Percentiles rank a stretch among this genome's conserved stretches.
Conservation (phyloP, 2,113 vertebrate species). For the Circaetus cinerascens region DNA sequence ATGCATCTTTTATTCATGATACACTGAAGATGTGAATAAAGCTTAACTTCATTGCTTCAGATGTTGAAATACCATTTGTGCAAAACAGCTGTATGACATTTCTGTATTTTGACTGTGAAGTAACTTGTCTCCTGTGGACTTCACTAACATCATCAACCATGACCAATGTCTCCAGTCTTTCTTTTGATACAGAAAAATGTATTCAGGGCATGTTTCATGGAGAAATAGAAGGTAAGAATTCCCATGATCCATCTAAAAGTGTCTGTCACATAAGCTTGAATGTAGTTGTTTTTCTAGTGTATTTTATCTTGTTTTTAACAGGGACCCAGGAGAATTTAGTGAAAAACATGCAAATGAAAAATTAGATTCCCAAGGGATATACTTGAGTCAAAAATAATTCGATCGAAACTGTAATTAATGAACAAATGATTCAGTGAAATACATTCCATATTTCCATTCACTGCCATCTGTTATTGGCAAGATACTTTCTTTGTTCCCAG, state of each 20-base stretch:
- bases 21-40: not conserved
- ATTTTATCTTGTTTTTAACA: not conserved
- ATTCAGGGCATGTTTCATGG: too few species aligned
- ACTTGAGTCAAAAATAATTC: not conserved
- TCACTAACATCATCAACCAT: not conserved
- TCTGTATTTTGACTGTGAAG: not conserved
- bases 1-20: slow-evolving; percentile 17
- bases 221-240: not conserved
- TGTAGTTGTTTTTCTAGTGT: not conserved
- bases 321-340: not conserved
- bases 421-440: slow-evolving; percentile 39
- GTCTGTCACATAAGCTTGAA: not conserved
- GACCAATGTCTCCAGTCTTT: not conserved
- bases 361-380: not conserved
- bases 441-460: slow-evolving; percentile 22
- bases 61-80: not conserved
- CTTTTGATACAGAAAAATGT: not conserved
- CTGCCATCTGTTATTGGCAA: slow-evolving; percentile 54
- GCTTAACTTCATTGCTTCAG: not conserved
- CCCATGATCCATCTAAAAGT: not conserved
- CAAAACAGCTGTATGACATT: not conserved
- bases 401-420: slow-evolving; percentile 31
- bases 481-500: slow-evolving; percentile 11
- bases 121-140: not conserved
- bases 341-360: not conserved